Percentiles rank a stretch among this genome's conserved stretches.
Evolutionary conservation across 2,888 invertebrate genomes (phyloP).

Genomic region (Cyclophora punctaria): DNA sequence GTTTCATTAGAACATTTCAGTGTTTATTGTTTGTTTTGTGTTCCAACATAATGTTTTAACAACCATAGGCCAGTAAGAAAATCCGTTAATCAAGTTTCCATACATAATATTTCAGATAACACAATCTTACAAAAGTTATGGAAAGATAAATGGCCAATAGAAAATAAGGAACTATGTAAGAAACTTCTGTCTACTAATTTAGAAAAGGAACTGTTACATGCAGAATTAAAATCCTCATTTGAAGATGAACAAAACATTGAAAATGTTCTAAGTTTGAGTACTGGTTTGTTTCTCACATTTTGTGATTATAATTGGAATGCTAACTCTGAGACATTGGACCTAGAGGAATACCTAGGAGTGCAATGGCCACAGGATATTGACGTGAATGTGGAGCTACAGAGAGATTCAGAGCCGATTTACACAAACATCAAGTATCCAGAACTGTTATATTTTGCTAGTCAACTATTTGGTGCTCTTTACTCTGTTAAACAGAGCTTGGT

Average conservation of each 20-base stretch:
- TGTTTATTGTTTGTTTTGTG: too few species aligned
- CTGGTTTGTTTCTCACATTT: conserved; percentile 81
- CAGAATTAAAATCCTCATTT: conserved; percentile 31
- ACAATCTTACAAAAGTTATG: conserved; percentile 24
- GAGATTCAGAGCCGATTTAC: conserved; percentile 81
- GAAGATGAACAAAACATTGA: conserved; percentile 31
- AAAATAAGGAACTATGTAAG: conserved; percentile 37
- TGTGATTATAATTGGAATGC: conserved; percentile 90
- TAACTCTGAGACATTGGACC: conserved; percentile 66
- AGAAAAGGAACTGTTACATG: conserved; percentile 31
- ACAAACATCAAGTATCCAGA: conserved; percentile 77
- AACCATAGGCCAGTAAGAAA: too few species aligned
- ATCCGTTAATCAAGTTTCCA: too few species aligned
- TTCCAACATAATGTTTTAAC: too few species aligned
- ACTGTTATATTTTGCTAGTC: conserved; percentile 52
- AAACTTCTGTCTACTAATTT: conserved; percentile 41
- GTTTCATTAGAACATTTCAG: background rate
- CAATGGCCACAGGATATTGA: conserved; percentile 61
- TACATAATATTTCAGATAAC: too few species aligned
- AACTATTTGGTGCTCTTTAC: conserved; percentile 50
- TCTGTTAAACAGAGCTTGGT: conserved; percentile 50
- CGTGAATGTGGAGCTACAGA: conserved; percentile 53
- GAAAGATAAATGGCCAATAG: conserved; percentile 45
- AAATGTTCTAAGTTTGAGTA: conserved; percentile 72
- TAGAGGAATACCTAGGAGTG: conserved; percentile 51